phyloP scores from a whole-genome alignment of 2,888 invertebrate genomes.

The Dynastes grantii region DNA sequence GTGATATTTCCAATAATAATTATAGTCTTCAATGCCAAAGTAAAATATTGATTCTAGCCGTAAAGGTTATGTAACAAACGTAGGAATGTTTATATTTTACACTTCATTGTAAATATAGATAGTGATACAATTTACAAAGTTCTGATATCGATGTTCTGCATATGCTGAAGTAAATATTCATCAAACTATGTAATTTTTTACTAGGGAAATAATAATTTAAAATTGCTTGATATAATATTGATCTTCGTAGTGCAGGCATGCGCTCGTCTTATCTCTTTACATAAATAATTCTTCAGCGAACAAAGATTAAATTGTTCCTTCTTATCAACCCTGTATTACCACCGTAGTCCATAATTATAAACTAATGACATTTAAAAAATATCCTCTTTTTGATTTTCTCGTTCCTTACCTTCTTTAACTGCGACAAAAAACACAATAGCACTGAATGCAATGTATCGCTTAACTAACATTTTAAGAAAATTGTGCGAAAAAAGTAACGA shows the following conservation, averaged over 20 bases:
- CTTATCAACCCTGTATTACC: neutral
- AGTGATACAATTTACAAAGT: too few species aligned
- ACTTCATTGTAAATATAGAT: too few species aligned
- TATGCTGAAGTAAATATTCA: neutral
- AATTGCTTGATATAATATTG: slow-evolving; percentile 15
- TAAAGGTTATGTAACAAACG: too few species aligned
- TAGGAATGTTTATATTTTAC: too few species aligned
- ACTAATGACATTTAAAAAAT: neutral
- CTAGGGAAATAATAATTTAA: neutral
- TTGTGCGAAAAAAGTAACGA: neutral
- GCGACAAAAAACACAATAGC: slow-evolving; percentile 67
- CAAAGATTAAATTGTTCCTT: neutral
- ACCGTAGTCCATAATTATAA: neutral
- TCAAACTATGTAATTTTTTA: neutral
- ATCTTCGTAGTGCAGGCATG: slow-evolving; percentile 28
- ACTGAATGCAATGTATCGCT: slow-evolving; percentile 50
- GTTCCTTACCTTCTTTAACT: slow-evolving; percentile 70
- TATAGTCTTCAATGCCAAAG: neutral
- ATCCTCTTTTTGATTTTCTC: neutral
- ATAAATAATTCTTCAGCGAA: neutral
- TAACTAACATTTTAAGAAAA: slow-evolving; percentile 18
- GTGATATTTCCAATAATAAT: too few species aligned
- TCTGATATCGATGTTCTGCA: too few species aligned
- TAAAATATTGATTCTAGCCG: neutral
- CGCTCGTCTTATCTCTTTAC: neutral